Conservation (phyloP, 2,888 invertebrate species). For the Latrodectus elegans region DNA sequence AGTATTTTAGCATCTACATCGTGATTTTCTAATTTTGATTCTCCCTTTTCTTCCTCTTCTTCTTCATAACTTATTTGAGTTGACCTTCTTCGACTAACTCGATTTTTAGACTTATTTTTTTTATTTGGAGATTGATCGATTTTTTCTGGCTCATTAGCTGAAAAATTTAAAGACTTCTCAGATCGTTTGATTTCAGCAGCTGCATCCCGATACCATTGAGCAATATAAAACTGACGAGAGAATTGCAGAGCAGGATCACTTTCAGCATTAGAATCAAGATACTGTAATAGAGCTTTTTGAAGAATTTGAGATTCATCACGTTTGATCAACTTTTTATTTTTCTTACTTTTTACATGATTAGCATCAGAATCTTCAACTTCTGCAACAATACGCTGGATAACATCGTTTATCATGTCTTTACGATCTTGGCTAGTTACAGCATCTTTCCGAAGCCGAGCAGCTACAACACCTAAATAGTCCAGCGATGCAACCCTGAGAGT, state of each 20-base stretch:
- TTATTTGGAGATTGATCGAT: constrained; percentile 12
- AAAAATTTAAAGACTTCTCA: constrained; percentile 55
- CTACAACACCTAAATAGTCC: constrained; percentile 98
- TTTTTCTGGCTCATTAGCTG: constrained; percentile 46
- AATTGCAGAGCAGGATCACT: constrained; percentile 87
- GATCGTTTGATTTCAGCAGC: constrained; percentile 63
- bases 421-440: constrained; percentile 91
- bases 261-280: constrained; percentile 88
- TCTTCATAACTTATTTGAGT: constrained; percentile 59
- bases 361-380: constrained; percentile 55
- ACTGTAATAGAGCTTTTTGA: constrained; percentile 91
- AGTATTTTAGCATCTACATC: constrained; percentile 68
- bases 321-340: constrained; percentile 67
- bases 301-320: constrained; percentile 84
- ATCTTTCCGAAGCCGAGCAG: constrained; percentile 93
- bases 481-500: constrained; percentile 95
- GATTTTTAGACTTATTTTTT: constrained; percentile 14
- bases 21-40: constrained; percentile 68
- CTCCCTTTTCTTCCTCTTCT: constrained; percentile 72
- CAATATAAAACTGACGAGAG: constrained; percentile 69
- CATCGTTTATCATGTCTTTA: constrained; percentile 91
- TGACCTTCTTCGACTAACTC: constrained; percentile 34
- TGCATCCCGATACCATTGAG: constrained; percentile 70
- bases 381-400: constrained; percentile 86
- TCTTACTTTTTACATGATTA: constrained; percentile 51